Conservation (phyloP, 2,113 vertebrate genomes). For the Haliaeetus leucogaster region DNA sequence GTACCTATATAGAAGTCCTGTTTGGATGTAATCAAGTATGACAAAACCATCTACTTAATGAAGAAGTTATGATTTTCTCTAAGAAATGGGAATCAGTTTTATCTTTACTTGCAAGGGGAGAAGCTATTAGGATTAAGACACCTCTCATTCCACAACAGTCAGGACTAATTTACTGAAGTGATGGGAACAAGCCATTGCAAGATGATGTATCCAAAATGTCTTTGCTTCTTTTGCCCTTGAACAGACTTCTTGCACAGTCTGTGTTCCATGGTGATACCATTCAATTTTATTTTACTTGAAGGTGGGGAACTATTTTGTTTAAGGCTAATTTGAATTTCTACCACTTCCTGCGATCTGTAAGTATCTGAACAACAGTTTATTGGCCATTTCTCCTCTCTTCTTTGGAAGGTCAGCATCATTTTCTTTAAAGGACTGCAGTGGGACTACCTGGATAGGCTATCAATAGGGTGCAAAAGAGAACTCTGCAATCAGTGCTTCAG, state of each 20-base stretch:
- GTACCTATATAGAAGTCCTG: neutral
- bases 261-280: neutral
- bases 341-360: neutral
- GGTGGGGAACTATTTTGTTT: neutral
- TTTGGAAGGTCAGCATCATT: neutral
- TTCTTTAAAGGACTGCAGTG: neutral
- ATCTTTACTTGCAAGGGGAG: neutral
- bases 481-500: neutral
- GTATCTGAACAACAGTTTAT: neutral
- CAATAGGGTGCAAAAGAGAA: neutral
- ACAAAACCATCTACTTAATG: neutral
- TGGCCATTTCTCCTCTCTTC: neutral
- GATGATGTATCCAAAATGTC: neutral
- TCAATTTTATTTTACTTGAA: neutral
- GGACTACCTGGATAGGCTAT: no score
- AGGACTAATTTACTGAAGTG: neutral
- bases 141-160: neutral
- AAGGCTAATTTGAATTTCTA: neutral
- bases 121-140: neutral
- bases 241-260: neutral
- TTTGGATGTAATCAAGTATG: neutral
- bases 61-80: neutral
- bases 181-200: neutral
- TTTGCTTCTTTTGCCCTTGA: neutral
- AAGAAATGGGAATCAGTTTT: neutral